A percentile compares a stretch with the other conserved stretches of the same genome.
These are phyloP conservation scores for Mandrillus leucophaeus DNA, from an alignment of 2,113 vertebrate species.

Conservation along the genomic window DNA sequence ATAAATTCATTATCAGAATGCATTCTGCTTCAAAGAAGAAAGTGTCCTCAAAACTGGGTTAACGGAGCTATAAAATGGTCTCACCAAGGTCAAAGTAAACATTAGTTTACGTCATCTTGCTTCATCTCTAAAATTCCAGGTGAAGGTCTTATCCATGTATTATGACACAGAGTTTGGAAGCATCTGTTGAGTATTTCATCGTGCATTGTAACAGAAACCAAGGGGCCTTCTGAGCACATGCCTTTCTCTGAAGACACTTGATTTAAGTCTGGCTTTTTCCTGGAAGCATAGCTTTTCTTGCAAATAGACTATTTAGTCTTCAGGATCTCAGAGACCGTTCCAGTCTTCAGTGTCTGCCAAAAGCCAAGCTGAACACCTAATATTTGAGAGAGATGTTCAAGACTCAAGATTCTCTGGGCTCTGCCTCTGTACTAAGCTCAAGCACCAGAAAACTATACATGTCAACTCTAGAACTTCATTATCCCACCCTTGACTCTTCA, in stretches of 20 bases:
- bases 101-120: background rate
- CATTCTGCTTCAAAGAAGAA: constrained; percentile 10
- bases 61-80: background rate
- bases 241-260: background rate
- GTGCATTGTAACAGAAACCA: background rate
- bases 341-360: background rate
- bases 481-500: background rate
- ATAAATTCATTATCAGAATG: background rate
- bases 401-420: background rate
- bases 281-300: background rate
- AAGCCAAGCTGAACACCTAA: background rate
- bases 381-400: background rate
- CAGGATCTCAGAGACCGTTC: background rate
- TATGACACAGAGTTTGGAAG: background rate
- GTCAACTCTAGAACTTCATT: background rate
- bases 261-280: background rate
- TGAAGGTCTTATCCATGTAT: background rate
- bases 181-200: background rate
- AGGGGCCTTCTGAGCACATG: background rate
- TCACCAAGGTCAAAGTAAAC: background rate
- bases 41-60: background rate
- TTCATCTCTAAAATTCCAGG: background rate
- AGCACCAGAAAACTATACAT: background rate
- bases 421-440: background rate
- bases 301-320: background rate